Evolutionary conservation across 2,113 vertebrate genomes (phyloP), one percentile per base, ranked within the genome.

Genomic region (Calonectris borealis): DNA sequence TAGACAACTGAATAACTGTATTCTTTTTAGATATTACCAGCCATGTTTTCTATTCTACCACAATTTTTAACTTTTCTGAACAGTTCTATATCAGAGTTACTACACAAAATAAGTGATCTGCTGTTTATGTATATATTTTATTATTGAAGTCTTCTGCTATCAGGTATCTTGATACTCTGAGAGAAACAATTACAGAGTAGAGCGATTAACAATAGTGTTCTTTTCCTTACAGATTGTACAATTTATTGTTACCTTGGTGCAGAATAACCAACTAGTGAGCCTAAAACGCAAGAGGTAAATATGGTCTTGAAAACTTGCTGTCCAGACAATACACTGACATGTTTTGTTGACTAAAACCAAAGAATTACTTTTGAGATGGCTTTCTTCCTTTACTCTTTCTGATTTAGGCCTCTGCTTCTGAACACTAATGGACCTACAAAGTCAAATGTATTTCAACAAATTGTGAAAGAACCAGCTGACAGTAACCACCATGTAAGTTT

Each of bases 271-370:
- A 12, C 98, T 99, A 93, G 98, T 99, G 89, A 99, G 99, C 94
- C 97, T 99, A 69, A 99, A 99, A 91, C 99, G 99, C 48, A 99
- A 99, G 98, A 98, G 99, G 99, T 99, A 97, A 98, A 96, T 58
- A 88, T 2, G 18, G 4, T 26, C 16, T 76, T 60, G 24, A 27
- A 83, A 62, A 36, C 21, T 69, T 87, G 22, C 61, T 90, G 22
- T 72, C 27, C 7, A 1, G 21, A 66, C 27, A 8, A 7, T 54
- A 27, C 42, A 31, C 44, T 87, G 81, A 51, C 36, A 3, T 16
- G 8, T 14, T 57, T 49, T 66, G 17, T 10, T 85, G 40, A 26
- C 32, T 76, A 20, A 76, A 83, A 11, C 8, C 19, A 27, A 73
- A 84, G 24, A 72, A 36, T 14, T 34, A 49, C 5, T 40, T 85